phyloP scores from a whole-genome alignment of 2,888 invertebrate species.

The Dermolepida albohirtum region DNA sequence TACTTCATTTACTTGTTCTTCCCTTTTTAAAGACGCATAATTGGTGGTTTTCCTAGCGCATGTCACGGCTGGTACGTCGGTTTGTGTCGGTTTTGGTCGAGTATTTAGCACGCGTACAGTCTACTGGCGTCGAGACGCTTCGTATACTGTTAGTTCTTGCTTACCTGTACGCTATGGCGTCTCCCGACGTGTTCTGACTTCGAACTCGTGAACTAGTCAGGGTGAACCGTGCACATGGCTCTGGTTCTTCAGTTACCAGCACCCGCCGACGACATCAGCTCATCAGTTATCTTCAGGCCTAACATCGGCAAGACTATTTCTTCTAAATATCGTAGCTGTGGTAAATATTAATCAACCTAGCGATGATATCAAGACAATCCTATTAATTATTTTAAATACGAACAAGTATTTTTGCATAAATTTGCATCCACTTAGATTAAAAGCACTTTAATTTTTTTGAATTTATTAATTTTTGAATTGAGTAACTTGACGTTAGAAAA shows the following conservation, averaged over 20 bases:
- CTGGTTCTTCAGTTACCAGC: conserved; percentile 10
- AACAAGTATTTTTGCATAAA: too few relatives aligned
- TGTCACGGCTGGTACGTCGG: conserved; percentile 28
- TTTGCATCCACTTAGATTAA: too few relatives aligned
- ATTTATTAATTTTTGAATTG: too few relatives aligned
- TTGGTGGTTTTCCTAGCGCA: conserved; percentile 32
- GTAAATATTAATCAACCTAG: conserved; percentile 20
- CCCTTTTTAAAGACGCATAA: conserved; percentile 11
- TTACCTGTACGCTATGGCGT: conserved; percentile 30
- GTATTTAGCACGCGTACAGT: conserved; percentile 29
- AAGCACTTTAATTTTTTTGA: too few relatives aligned
- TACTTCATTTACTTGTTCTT: conserved; percentile 5
- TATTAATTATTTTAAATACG: too few relatives aligned
- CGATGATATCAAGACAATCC: neutral
- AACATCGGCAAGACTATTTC: neutral
- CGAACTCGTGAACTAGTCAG: conserved; percentile 20
- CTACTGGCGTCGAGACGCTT: conserved; percentile 17
- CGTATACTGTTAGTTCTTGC: conserved; percentile 33
- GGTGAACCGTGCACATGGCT: conserved; percentile 32
- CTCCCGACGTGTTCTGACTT: conserved; percentile 7
- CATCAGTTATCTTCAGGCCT: conserved; percentile 32
- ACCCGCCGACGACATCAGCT: conserved; percentile 19
- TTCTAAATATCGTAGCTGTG: conserved; percentile 15
- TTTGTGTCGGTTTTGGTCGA: conserved; percentile 30
- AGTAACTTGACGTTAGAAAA: too few relatives aligned